phyloP scores from a whole-genome alignment of 2,888 invertebrate genomes.

The Mechanitis mazaeus region DNA sequence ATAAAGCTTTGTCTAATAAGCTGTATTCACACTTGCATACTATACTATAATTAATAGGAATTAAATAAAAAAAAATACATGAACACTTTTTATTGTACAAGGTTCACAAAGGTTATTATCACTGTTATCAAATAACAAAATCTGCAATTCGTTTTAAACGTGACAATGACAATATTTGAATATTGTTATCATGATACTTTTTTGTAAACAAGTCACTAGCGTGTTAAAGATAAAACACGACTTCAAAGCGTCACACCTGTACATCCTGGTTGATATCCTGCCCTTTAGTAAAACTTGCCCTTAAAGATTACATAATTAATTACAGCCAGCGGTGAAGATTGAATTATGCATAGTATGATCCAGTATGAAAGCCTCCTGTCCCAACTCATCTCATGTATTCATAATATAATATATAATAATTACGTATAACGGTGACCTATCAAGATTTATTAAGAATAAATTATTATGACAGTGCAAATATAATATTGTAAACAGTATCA shows the following conservation, averaged over 20 bases:
- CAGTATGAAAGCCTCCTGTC: not conserved
- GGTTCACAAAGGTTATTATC: too few relatives aligned
- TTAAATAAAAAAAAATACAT: too few relatives aligned
- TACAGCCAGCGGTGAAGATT: not conserved
- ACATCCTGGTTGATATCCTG: not conserved
- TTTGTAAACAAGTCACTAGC: too few relatives aligned
- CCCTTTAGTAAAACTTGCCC: not conserved
- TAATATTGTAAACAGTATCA: constrained; percentile 4
- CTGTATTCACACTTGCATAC: too few relatives aligned
- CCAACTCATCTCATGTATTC: not conserved
- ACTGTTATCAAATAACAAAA: too few relatives aligned
- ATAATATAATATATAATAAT: not conserved
- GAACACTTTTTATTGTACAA: too few relatives aligned
- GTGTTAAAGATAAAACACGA: too few relatives aligned
- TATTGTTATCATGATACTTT: too few relatives aligned
- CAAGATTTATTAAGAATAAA: not conserved
- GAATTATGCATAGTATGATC: not conserved
- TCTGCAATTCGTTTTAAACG: too few relatives aligned
- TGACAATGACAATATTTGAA: too few relatives aligned
- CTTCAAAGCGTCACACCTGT: not conserved
- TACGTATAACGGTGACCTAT: not conserved
- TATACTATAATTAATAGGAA: too few relatives aligned
- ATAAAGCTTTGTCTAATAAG: too few relatives aligned
- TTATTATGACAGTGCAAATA: not conserved
- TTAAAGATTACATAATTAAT: constrained; percentile 3